Conservation (phyloP, 35 echinoderm and acorn worm species). For the Heliocidaris erythrogramma region DNA sequence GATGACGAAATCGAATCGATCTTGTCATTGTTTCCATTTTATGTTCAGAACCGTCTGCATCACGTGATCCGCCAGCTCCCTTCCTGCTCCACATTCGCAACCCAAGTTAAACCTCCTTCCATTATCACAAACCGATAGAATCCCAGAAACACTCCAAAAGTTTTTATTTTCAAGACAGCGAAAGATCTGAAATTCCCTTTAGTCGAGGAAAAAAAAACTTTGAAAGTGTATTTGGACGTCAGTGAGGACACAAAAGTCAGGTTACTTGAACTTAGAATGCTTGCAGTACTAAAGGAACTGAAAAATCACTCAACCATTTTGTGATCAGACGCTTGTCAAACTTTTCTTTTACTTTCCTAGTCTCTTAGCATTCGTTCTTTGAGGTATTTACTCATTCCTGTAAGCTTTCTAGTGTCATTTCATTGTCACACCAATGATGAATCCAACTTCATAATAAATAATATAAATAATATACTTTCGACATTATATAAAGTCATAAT, state of each 20-base stretch:
- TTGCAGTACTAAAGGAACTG: conserved; percentile 29
- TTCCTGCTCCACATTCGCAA: neutral
- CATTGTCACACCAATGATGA: neutral
- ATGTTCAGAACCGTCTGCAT: neutral
- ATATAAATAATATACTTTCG: neutral
- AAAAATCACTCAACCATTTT: neutral
- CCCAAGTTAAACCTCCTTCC: neutral
- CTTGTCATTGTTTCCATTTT: neutral
- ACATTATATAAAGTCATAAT: neutral
- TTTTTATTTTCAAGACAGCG: neutral
- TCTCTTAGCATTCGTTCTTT: neutral
- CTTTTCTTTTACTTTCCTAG: neutral
- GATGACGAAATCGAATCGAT: neutral
- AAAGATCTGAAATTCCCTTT: neutral
- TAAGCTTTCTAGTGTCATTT: neutral
- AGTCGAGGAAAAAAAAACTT: neutral
- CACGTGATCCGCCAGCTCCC: conserved; percentile 20
- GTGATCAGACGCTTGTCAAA: conserved; percentile 9
- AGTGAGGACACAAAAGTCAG: neutral
- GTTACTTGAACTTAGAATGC: neutral
- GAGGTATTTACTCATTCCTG: neutral
- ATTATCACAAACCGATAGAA: neutral
- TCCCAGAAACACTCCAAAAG: neutral
- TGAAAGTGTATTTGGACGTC: neutral
- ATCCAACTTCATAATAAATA: neutral